Base-by-base conservation (phyloP, 2,113 vertebrate genomes). In the Atrichornis clamosus region DNA sequence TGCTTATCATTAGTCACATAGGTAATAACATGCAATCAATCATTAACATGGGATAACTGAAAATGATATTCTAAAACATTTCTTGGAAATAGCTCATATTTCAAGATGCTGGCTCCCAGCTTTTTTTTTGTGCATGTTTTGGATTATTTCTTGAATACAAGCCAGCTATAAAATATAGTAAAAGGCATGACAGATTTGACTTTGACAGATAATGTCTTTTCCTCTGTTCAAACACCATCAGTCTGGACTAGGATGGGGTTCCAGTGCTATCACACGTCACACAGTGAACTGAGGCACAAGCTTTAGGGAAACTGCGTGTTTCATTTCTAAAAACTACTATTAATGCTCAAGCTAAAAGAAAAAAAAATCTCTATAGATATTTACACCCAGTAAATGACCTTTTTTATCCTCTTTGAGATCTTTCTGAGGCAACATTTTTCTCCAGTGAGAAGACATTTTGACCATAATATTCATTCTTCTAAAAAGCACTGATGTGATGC, bases 1-100 rank as follows among this genome's bases (percentile, higher is more conserved):
- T 88, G 73, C 60, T 96, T 95, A 92, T 91, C 85, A 69, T 91
- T 95, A 96, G 82, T 91, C 80, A 95, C 52, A 56, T 53, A 91
- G 73, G 90, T 90, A 84, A 69, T 74, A 96, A 92, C 68, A 89
- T 75, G 16, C 41, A 88, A 49, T 93, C 89, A 68, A 3, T 92
- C 89, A 84, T 3, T 72, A 75, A 75, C 52, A 33, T 55, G 35
- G 74, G 46, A 84, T 87, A 83, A 80, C 69, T 73, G 80, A 89
- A 90, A 82, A 76, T 50, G 15, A 79, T 87, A 78, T 96, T 87
- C 69, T 95, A 84, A 90, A 85, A 26, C 9, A 42, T 94, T 97
- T 93, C 56, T 94, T 78, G 27, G 35, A 96, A 91, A 52, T 70
- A 81, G 87, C 39, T 96, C 72, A 20, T 95, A 95, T 93, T 97